Base-by-base conservation (phyloP, 2,113 vertebrate species). In the Pterocles orientalis region DNA sequence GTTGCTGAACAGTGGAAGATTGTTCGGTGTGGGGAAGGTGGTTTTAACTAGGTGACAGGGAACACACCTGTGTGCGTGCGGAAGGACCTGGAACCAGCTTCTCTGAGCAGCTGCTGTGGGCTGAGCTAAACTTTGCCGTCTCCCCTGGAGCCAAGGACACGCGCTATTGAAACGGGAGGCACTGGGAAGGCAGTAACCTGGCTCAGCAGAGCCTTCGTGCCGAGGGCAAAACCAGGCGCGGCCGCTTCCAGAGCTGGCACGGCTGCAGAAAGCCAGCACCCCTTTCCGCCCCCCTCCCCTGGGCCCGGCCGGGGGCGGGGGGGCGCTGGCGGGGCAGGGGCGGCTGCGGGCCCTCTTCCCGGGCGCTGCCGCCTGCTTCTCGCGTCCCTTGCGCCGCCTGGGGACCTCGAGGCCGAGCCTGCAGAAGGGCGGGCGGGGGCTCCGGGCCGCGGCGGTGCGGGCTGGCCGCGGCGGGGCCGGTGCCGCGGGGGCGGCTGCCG, bases 221-320 rank as follows among this genome's bases (percentile, higher is more conserved):
- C 24, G 48, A 7, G 71, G 18, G 57, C 43, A 12, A 6, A 43
- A 18, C 20, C 0, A 4, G 51, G 50, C 26, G 34, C 0, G 23
- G 50, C 5, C 43, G 4, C 41, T 34, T 23, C 36, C 48, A 50
- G 60, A 15, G 23, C 1, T 5, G 12, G 41, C 26, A 7, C 3
- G 33, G 86, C 2, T 15, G 19, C 50, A 5, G 36, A 12, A 23
- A 28, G 39, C 64, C 18, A 34, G n/a, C 29, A 3, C 0, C 19
- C 24, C 56, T 29, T 16, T 9, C 29, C 53, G 4, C 11, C 41
- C 9, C 48, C 1, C 25, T 31, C 26, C 57, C 51, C 15, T 8
- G 53, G 75, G 70, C n/a, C 60, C 65, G 4, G 0, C 14, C n/a
- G 0, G 56, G 45, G 31, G 43, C 45, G 12, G 36, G 65, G n/a